Base-by-base conservation (phyloP, 2,113 vertebrate genomes). In the Orthonyx spaldingii region DNA sequence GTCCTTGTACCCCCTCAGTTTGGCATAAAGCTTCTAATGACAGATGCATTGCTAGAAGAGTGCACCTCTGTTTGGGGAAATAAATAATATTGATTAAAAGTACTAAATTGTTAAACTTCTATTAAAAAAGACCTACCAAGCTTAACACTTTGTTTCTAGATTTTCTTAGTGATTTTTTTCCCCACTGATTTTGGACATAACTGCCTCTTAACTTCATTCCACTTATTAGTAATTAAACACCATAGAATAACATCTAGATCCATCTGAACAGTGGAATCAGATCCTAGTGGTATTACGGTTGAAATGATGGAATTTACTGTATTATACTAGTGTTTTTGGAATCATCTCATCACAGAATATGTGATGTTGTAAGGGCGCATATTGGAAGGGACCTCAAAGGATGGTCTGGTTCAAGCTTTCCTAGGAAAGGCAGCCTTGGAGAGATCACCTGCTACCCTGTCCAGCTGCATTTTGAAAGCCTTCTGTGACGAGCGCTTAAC, bases 401-500 rank as follows among this genome's bases (percentile, higher is more conserved):
- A 18, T 61, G 63, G 23, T 42, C 44, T n/a, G 5, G 16, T n/a
- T 20, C 30, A 49, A 1, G 20, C 26, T 47, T 59, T 82, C 9
- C 26, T 56, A 37, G 37, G 16, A 82, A 74, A 32, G 66, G 18
- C 27, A 37, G 16, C 23, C 23, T 72, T 39, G 41, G 78, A 46
- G 21, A 35, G 13, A 26, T 55, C 4, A 10, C 47, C 15, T 78
- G 37, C 26, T 32, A 6, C 10, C 28, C 47, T 60, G 16, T 64
- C 8, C 13, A 14, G 2, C 6, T 2, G 3, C 12, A 20, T 60
- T 26, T 50, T 77, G 74, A 68, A 87, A 77, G 26, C 16, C 24
- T 52, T 37, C 13, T 42, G 41, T 57, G n/a, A 20, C 0, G 2
- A 6, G 8, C 13, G 11, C 18, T 74, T 33, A 6, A n/a, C 10